A percentile compares a stretch with the other conserved stretches of the same genome.
These are phyloP conservation scores for Acropternis orthonyx DNA, from an alignment of 2,797 vertebrate genomes.

Conservation along the genomic window DNA sequence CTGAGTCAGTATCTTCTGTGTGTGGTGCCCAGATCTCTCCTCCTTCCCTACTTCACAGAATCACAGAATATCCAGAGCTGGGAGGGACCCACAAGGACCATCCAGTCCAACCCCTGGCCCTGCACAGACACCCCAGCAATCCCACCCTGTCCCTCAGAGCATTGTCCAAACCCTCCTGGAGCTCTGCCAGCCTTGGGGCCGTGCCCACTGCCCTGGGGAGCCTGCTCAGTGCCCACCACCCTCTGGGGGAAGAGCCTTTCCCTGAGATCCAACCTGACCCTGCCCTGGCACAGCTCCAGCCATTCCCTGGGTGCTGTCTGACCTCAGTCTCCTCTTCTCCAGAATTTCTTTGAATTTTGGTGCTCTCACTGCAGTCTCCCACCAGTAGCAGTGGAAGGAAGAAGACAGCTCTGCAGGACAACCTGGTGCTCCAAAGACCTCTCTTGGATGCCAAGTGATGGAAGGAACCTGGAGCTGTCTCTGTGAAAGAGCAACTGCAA, in stretches of 20 bases:
- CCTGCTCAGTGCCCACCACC: not conserved
- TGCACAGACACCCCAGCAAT: not conserved
- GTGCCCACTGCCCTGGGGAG: not conserved
- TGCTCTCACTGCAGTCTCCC: not conserved
- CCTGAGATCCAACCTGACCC: not conserved
- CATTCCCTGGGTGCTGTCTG: not conserved
- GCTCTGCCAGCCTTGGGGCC: not conserved
- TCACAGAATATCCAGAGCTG: not conserved
- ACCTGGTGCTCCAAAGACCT: rapidly evolving
- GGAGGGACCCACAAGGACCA: not conserved
- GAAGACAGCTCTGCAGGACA: not conserved
- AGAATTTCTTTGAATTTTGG: not conserved
- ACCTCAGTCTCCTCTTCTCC: not conserved
- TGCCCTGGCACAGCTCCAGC: not conserved
- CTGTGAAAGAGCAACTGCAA: rapidly evolving
- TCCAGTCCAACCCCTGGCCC: rapidly evolving
- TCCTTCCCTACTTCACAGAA: not conserved
- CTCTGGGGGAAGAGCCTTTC: not conserved
- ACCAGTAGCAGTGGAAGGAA: not conserved
- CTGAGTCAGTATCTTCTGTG: not conserved
- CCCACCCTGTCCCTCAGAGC: not conserved
- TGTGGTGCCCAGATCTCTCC: not conserved
- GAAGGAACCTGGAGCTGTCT: not conserved
- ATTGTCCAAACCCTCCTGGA: not conserved
- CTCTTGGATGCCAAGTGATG: rapidly evolving